A percentile compares a stretch with the other conserved stretches of the same genome.
These are phyloP conservation scores for Rhinopomastus cyanomelas DNA, from an alignment of 2,113 vertebrate genomes.

Conservation along the genomic window DNA sequence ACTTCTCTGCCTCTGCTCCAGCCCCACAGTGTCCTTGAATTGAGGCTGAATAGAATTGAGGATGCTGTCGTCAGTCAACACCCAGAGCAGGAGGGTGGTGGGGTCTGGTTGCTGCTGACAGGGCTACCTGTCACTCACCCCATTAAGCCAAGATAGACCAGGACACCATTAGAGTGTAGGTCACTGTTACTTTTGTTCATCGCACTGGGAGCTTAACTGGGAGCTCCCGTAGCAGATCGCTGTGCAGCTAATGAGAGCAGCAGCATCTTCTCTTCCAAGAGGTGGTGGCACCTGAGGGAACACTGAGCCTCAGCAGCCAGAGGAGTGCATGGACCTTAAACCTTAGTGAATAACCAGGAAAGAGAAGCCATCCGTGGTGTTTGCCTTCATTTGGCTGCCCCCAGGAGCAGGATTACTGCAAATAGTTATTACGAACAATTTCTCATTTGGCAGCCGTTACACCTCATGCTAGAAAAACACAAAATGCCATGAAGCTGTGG, in stretches of 20 bases:
- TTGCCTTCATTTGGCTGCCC: background rate
- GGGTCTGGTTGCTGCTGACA: background rate
- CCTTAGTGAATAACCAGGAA: background rate
- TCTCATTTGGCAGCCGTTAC: background rate
- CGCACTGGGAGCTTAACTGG: background rate
- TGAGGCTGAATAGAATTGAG: no score
- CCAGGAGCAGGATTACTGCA: background rate
- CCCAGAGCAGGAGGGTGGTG: background rate
- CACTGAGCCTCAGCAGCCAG: background rate
- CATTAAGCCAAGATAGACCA: background rate
- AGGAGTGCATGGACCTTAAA: background rate
- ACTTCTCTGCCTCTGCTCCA: no score
- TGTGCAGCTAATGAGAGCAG: background rate
- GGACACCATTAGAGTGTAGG: background rate
- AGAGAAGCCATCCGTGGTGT: fast-evolving
- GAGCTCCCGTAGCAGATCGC: fast-evolving
- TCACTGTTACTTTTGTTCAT: background rate
- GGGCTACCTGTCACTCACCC: background rate
- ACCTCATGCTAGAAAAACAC: background rate
- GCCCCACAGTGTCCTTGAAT: no score
- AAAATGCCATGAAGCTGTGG: background rate
- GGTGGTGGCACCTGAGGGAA: background rate
- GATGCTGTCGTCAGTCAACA: background rate
- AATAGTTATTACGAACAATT: background rate
- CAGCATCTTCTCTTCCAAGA: background rate